Evolutionary conservation across 2,113 vertebrate species (phyloP), one percentile per base, ranked within the genome.

Genomic region (Tetrao urogallus): DNA sequence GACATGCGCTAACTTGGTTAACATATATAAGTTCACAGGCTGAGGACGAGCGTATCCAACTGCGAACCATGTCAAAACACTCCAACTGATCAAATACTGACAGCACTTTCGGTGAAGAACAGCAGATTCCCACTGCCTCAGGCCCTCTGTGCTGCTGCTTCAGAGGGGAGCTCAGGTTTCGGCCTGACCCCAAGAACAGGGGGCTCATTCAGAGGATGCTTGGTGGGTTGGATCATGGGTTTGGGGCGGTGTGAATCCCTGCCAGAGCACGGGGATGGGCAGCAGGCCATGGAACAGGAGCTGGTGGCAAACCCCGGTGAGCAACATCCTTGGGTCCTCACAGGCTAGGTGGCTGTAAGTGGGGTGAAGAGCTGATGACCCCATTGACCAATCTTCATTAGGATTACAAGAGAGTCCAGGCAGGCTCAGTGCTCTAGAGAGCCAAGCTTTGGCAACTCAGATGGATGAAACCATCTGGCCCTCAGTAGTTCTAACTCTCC

Each of bases 131-230:
- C 69, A n/a, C 21, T 0, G 70, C 89, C 89, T 86, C 70, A 0
- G 85, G 67, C 94, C 71, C 64, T 91, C 50, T 17, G 54, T 75
- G 69, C 79, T 69, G 66, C 74, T 65, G 89, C 83, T 82, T 45
- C 75, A 36, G 65, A 89, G 92, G 12, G 12, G 67, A 54, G 90
- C 88, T 96, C 87, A 65, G 83, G 60, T 93, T 88, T 94, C 86
- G 63, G 34, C 52, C 78, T 89, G 92, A 90, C 76, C 87, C 70
- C 2, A 22, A 15, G 70, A 86, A 93, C 70, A 93, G 84, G 65
- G 66, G 54, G 21, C 57, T 90, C 20, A 47, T 96, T 97, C 93
- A 82, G 43, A 32, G 43, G 60, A 19, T 71, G n/a, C 52, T 86
- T 40, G 70, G 56, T 28, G 72, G 36, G 8, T 75, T 50, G 86